These are phyloP conservation scores for Glyptemys insculpta DNA, from an alignment of 2,797 vertebrate genomes.

Conservation along the genomic window DNA sequence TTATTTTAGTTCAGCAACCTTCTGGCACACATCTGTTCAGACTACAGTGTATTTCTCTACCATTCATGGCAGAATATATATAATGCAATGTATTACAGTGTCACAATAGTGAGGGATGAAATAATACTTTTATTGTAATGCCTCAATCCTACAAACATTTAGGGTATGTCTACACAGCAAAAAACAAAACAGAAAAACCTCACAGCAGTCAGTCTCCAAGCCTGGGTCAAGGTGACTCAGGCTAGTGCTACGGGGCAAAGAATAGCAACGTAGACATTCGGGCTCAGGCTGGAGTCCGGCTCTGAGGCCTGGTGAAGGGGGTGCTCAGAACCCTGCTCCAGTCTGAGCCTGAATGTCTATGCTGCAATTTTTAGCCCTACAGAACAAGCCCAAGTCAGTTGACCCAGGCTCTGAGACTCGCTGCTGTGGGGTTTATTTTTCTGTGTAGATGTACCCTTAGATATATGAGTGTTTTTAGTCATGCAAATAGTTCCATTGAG, in stretches of 20 bases:
- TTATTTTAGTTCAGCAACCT: rapidly evolving
- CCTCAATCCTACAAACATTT: neutral
- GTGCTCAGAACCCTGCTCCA: neutral
- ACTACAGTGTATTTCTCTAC: neutral
- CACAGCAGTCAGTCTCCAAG: neutral
- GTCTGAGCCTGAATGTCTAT: no score
- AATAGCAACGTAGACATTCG: neutral
- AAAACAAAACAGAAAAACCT: neutral
- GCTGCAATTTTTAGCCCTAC: no score
- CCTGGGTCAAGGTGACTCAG: neutral
- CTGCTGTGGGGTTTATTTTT: neutral
- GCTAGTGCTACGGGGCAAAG: neutral
- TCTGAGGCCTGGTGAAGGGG: neutral
- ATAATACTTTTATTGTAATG: neutral
- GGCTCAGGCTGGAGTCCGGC: neutral
- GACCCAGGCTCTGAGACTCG: neutral
- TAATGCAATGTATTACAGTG: neutral
- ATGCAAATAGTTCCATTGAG: neutral
- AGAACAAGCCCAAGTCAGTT: no score
- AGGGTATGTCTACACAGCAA: neutral
- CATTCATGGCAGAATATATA: neutral
- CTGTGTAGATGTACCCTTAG: neutral
- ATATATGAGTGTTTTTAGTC: neutral
- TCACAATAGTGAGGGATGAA: neutral
- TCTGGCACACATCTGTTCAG: neutral